phyloP scores from a whole-genome alignment of 2,113 vertebrate genomes.

The Microtus montanus region DNA sequence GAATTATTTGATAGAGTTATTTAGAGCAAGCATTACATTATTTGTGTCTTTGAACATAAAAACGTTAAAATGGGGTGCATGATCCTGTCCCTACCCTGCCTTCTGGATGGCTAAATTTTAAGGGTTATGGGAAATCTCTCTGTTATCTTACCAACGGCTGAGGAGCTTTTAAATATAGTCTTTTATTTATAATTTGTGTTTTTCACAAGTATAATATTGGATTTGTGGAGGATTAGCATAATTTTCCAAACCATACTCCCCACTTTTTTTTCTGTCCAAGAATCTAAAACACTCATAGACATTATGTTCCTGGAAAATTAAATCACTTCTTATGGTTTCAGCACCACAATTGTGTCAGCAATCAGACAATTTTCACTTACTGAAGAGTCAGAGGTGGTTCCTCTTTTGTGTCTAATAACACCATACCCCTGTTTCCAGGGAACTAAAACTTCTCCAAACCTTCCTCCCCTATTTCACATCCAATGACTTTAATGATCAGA shows the following conservation, averaged over 20 bases:
- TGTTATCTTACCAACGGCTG: background rate
- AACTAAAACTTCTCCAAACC: background rate
- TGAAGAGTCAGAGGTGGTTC: background rate
- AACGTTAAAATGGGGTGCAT: background rate
- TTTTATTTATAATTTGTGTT: background rate
- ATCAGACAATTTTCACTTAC: background rate
- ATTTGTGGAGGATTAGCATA: background rate
- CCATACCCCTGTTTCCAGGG: background rate
- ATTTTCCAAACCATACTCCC: background rate
- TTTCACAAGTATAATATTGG: background rate
- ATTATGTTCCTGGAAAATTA: background rate
- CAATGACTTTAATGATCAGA: background rate
- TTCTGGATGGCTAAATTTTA: background rate
- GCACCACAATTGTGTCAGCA: background rate
- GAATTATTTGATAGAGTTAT: background rate
- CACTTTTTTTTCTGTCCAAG: background rate
- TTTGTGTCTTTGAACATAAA: background rate
- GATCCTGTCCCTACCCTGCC: background rate
- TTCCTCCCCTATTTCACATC: background rate
- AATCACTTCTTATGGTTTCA: background rate
- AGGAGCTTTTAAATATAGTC: background rate
- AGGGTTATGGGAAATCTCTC: background rate
- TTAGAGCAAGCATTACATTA: background rate
- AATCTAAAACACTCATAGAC: background rate
- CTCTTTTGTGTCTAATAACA: background rate